phyloP scores from a whole-genome alignment of 1,140 invertebrate species.

The Drosophila dunni region DNA sequence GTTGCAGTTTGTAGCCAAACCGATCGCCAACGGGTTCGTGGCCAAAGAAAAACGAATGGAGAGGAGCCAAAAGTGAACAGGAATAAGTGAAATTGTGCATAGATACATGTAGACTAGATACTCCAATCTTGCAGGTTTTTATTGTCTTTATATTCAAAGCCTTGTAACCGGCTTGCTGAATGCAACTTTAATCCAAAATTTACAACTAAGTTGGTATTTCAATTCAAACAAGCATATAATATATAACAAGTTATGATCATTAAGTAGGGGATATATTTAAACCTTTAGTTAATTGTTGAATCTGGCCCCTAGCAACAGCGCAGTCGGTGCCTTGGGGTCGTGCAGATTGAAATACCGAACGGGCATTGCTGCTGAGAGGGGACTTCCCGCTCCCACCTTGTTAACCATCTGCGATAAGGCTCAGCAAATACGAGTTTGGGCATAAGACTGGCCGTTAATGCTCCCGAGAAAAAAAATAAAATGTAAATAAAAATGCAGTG shows the following conservation, averaged over 20 bases:
- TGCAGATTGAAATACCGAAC: conserved; percentile 15
- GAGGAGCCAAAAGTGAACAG: conserved; percentile 7
- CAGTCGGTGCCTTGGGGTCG: conserved; percentile 32
- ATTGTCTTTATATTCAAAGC: neutral
- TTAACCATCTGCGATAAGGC: conserved; percentile 49
- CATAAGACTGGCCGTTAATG: conserved; percentile 10
- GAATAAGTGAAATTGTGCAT: conserved; percentile 19
- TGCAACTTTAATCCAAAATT: neutral
- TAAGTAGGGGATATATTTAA: neutral
- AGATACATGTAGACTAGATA: neutral
- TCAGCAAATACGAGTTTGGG: conserved; percentile 79
- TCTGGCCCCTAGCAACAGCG: conserved; percentile 11
- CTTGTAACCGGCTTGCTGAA: neutral
- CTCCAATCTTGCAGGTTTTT: conserved; percentile 3
- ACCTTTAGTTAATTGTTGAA: neutral
- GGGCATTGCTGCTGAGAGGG: conserved; percentile 10
- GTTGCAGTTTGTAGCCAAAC: conserved; percentile 10
- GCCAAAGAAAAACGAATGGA: conserved; percentile 36
- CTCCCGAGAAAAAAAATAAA: conserved; percentile 17
- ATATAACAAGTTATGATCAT: too few relatives aligned
- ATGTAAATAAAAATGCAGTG: neutral
- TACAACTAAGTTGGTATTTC: neutral
- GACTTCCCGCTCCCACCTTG: conserved; percentile 26
- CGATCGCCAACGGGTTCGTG: conserved; percentile 3
- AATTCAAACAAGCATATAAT: too few relatives aligned